Percentiles rank a stretch among this genome's conserved stretches.
These are phyloP conservation scores for Natrix natrix DNA, from an alignment of 2,797 vertebrate species.

Conservation along the genomic window DNA sequence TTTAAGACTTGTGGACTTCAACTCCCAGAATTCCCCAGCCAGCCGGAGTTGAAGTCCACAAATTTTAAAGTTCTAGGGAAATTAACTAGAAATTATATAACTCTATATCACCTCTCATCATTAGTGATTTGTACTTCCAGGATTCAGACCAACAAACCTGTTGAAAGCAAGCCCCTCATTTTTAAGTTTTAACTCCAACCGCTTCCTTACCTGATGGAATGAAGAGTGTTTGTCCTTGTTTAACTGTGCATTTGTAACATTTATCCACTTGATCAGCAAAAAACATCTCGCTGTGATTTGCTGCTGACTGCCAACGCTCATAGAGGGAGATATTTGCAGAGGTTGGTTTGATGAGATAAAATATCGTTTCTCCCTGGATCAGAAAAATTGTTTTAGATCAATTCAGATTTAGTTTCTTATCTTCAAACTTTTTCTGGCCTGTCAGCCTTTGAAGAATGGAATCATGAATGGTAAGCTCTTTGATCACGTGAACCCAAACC, in stretches of 20 bases:
- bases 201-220: slow-evolving; percentile 89
- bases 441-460: neutral
- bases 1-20: too few species aligned
- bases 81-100: neutral
- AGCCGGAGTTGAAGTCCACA: too few species aligned
- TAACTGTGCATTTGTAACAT: slow-evolving; percentile 95
- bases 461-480: neutral
- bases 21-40: too few species aligned
- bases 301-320: slow-evolving; percentile 95
- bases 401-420: neutral
- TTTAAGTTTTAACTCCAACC: neutral
- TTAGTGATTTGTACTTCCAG: neutral
- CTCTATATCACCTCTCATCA: neutral
- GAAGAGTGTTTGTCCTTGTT: slow-evolving; percentile 96
- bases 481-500: neutral
- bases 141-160: neutral
- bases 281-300: slow-evolving; percentile 98
- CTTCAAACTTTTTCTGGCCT: neutral
- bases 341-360: slow-evolving; percentile 97
- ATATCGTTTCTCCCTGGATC: slow-evolving; percentile 95
- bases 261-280: slow-evolving; percentile 99
- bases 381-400: slow-evolving; percentile 51
- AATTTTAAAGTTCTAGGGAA: neutral
- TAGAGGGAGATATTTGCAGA: slow-evolving; percentile 97
- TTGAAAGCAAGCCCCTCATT: neutral